Conservation (phyloP, 2,888 invertebrate genomes). For the Himalopsyche tibetana region DNA sequence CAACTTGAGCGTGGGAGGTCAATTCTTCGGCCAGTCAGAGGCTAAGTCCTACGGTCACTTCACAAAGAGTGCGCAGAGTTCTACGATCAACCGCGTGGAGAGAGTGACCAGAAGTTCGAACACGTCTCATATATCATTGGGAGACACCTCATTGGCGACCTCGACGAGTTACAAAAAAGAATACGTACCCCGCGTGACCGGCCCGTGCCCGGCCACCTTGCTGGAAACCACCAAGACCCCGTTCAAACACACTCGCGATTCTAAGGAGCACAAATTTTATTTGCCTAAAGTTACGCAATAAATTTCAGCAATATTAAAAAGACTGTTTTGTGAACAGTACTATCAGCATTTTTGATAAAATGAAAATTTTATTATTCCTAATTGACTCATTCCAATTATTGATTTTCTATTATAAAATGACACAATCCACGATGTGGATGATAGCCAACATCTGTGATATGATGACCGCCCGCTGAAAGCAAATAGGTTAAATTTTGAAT, state of each 20-base stretch:
- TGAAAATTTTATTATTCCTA: slow-evolving; percentile 54
- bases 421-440: slow-evolving; percentile 50
- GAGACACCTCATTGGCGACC: slow-evolving; percentile 78
- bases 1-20: slow-evolving; percentile 84
- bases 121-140: slow-evolving; percentile 85
- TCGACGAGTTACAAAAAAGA: slow-evolving; percentile 86
- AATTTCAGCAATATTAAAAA: slow-evolving; percentile 51
- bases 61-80: slow-evolving; percentile 71
- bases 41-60: slow-evolving; percentile 84
- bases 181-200: slow-evolving; percentile 81
- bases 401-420: slow-evolving; percentile 13
- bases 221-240: slow-evolving; percentile 86
- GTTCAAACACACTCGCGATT: slow-evolving; percentile 90
- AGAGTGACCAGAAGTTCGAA: slow-evolving; percentile 81
- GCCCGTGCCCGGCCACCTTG: slow-evolving; percentile 87
- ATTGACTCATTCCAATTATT: slow-evolving; percentile 58
- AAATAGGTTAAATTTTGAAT: slow-evolving; percentile 46
- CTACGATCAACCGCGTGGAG: slow-evolving; percentile 75
- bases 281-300: slow-evolving; percentile 79
- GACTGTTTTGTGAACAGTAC: background rate
- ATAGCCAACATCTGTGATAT: slow-evolving; percentile 59
- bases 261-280: slow-evolving; percentile 90
- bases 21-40: slow-evolving; percentile 85
- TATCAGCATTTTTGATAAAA: slow-evolving; percentile 32
- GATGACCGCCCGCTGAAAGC: slow-evolving; percentile 57